phyloP scores from a whole-genome alignment of 2,888 invertebrate species.

The Adineta ricciae region DNA sequence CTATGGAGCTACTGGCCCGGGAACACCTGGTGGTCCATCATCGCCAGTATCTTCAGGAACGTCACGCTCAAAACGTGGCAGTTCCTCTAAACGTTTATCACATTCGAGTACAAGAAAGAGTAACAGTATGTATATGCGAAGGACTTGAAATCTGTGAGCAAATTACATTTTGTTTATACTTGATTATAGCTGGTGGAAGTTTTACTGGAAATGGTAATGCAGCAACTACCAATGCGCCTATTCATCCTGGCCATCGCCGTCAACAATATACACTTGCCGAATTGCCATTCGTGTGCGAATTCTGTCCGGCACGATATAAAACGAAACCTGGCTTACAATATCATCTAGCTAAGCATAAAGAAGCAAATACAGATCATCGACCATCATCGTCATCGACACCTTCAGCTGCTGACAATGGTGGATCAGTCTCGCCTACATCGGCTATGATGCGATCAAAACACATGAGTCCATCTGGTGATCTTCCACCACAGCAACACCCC shows the following conservation, averaged over 20 bases:
- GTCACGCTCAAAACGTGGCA: neutral
- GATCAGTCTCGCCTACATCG: slow-evolving; percentile 35
- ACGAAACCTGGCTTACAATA: slow-evolving; percentile 32
- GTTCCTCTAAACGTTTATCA: neutral
- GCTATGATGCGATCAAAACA: slow-evolving; percentile 27
- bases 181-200: neutral
- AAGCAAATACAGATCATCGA: neutral
- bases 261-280: slow-evolving; percentile 20
- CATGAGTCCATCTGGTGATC: neutral
- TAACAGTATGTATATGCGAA: neutral
- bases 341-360: slow-evolving; percentile 23
- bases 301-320: slow-evolving; percentile 29
- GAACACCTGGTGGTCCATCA: neutral
- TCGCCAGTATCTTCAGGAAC: neutral
- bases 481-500: neutral
- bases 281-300: slow-evolving; percentile 6
- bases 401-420: neutral
- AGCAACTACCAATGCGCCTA: neutral
- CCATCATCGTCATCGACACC: neutral
- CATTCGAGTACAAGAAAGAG: neutral
- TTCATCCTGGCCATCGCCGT: neutral
- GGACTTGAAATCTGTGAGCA: neutral
- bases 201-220: neutral
- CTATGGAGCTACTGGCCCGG: neutral
- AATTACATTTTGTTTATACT: neutral